Base-by-base conservation (phyloP, 2,797 vertebrate species). In the Hypotaenidia okinawae region DNA sequence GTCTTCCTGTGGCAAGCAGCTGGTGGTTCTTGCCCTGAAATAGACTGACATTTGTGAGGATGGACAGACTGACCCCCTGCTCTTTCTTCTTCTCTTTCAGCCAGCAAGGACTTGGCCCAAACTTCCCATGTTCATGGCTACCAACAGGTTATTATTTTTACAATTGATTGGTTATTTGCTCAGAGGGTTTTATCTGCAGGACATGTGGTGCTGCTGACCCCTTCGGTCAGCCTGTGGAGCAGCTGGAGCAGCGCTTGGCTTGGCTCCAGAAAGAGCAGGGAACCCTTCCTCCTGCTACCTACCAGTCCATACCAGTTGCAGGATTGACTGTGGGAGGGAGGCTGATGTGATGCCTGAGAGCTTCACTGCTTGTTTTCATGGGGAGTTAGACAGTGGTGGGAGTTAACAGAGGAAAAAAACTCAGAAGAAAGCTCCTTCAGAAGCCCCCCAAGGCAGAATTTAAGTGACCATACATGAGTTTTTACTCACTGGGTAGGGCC, bases 121-220 rank as follows among this genome's bases (percentile, higher is more conserved):
- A 98, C 98, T 15, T 98, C 98, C 54, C 98, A 98, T 80, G n/a
- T 98, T 98, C 97, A 98, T 98, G 98, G 98, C 98, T 91, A 98
- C 98, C 72, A 98, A 98, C 98, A 98, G 98, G 98, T 98, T 96
- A 97, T 93, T 98, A 94, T n/a, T 96, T 95, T 96, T 94, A 79
- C 35, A 64, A 57, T 88, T 90, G 85, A 79, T 87, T 21, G 13
- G 4, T 45, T 88, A 3, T 96, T 63, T 86, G 83, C 33, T 16
- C 45, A 39, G 54, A 84, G 45, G 75, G 43, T 7, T 72, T 94
- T 58, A 33, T 41, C 81, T 95, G 78, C 16, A 76, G 86, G 57
- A 61, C 21, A 30, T 12, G 39, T 59, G 33, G 24, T 37, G 5
- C 39, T 33, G 64, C 47, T 32, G n/a, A n/a, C 12, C 59, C 54